Conservation (phyloP, 2,113 vertebrate species). For the Falcunculus frontatus region DNA sequence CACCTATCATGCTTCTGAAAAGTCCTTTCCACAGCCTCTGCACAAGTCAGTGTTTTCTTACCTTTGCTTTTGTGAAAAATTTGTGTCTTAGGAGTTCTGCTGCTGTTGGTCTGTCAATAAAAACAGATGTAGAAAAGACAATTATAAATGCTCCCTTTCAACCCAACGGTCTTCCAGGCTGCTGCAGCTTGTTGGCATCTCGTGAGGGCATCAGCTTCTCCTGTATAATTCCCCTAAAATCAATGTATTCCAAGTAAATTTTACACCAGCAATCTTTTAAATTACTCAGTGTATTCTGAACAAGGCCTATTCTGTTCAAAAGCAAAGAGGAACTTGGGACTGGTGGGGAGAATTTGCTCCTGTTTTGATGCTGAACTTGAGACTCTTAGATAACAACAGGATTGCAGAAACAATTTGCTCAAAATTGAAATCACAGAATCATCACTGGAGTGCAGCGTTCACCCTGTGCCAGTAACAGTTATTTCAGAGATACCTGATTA, state of each 20-base stretch:
- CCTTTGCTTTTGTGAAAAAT: conserved; percentile 98
- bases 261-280: neutral
- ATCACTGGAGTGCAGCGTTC: neutral
- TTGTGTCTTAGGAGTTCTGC: conserved; percentile 93
- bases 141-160: conserved; percentile 42
- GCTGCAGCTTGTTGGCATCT: neutral
- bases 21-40: neutral
- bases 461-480: neutral
- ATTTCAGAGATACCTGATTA: neutral
- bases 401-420: neutral
- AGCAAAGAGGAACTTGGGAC: neutral
- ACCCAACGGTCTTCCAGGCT: neutral
- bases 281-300: neutral
- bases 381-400: neutral
- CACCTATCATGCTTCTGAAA: neutral
- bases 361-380: neutral
- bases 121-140: conserved; percentile 39
- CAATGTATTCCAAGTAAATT: neutral
- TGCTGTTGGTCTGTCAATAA: conserved; percentile 85
- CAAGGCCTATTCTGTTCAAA: neutral
- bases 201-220: neutral
- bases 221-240: neutral
- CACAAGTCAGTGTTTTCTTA: conserved; percentile 48
- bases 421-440: neutral
- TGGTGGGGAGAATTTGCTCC: neutral